These are phyloP conservation scores for Frankliniella fusca DNA, from an alignment of 2,888 invertebrate species.

Conservation along the genomic window DNA sequence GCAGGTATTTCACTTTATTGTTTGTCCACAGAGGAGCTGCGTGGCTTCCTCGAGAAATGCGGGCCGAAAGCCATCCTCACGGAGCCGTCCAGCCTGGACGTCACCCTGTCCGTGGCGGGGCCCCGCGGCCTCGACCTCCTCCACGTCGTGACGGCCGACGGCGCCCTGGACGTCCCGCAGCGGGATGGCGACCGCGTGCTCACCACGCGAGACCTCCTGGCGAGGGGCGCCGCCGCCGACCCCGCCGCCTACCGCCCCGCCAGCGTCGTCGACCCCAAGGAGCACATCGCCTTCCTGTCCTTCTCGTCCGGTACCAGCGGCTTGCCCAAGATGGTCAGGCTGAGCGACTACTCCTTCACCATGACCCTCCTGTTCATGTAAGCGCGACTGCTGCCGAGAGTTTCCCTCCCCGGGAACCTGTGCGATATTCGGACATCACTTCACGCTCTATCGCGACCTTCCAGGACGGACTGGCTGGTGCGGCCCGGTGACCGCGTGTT, in stretches of 20 bases:
- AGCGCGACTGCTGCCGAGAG: background rate
- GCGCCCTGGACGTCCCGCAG: background rate
- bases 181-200: background rate
- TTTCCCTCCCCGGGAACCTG: background rate
- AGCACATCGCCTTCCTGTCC: constrained; percentile 12
- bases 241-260: background rate
- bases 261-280: background rate
- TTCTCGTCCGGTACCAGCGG: constrained; percentile 18
- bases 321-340: background rate
- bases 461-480: background rate
- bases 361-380: constrained; percentile 9
- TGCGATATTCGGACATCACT: background rate
- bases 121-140: background rate
- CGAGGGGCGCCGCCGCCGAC: background rate
- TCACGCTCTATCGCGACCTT: background rate
- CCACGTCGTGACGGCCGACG: background rate
- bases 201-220: background rate
- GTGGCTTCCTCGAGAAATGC: background rate
- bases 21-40: background rate
- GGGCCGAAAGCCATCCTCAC: background rate
- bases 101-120: background rate
- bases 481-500: constrained; percentile 3
- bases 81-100: background rate
- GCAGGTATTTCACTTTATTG: background rate
- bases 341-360: constrained; percentile 18